Evolutionary conservation across 1,140 invertebrate species (phyloP).

Genomic region (Drosophila jambulina): DNA sequence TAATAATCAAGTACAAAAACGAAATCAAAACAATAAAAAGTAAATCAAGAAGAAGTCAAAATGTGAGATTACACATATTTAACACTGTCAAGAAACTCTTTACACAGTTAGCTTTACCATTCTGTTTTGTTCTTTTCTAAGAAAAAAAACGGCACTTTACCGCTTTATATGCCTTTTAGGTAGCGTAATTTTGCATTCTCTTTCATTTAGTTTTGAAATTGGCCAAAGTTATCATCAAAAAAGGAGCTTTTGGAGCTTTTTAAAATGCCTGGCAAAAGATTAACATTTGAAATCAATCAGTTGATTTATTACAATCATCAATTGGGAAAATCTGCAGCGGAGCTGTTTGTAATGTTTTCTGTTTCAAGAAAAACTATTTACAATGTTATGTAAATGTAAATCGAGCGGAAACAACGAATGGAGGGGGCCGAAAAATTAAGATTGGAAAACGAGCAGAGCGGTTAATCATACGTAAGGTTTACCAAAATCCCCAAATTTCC

Average conservation of each 20-base stretch:
- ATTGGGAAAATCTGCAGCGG: no score
- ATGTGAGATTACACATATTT: background rate
- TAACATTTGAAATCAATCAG: no score
- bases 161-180: background rate
- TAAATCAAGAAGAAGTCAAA: background rate
- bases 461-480: background rate
- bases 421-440: no score
- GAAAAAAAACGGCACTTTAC: background rate
- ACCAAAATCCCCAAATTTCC: no score
- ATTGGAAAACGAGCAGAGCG: background rate
- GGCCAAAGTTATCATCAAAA: no score
- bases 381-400: no score
- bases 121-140: background rate
- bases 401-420: no score
- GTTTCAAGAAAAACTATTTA: no score
- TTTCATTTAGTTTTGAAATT: no score
- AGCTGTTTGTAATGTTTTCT: no score
- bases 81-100: constrained; percentile 7
- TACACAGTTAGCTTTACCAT: background rate
- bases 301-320: no score
- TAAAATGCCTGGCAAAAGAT: no score
- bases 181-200: background rate
- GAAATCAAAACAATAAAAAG: background rate
- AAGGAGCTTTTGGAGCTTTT: background rate
- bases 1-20: background rate